These are phyloP conservation scores for Patella pellucida DNA, from an alignment of 2,888 invertebrate species.

Conservation along the genomic window DNA sequence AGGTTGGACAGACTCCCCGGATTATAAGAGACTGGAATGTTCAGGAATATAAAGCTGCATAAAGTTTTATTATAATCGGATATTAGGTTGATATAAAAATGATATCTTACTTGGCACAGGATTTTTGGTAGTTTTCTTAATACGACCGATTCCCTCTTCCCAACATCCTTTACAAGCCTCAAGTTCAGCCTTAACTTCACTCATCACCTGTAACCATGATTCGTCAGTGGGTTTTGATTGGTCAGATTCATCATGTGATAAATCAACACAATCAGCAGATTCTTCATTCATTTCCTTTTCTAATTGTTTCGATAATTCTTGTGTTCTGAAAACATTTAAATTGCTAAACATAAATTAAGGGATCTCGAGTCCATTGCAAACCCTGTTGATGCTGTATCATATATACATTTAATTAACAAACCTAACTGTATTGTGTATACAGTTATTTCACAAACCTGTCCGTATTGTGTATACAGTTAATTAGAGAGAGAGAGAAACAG, in stretches of 20 bases:
- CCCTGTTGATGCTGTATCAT: no score
- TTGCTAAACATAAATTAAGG: no score
- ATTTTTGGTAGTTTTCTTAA: slow-evolving; percentile 36
- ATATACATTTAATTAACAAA: no score
- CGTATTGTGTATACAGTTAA: no score
- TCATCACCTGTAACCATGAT: slow-evolving; percentile 33
- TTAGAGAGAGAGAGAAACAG: no score
- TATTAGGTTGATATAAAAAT: neutral
- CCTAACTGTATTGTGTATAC: no score
- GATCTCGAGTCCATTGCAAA: no score
- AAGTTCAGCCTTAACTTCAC: slow-evolving; percentile 56
- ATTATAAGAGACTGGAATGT: no score
- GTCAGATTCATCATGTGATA: neutral
- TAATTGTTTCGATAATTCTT: slow-evolving; percentile 34
- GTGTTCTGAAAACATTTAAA: slow-evolving; percentile 28
- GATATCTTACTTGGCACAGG: neutral
- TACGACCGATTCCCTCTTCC: slow-evolving; percentile 51
- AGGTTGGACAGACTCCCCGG: no score
- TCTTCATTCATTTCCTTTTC: slow-evolving; percentile 31
- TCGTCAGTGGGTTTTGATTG: slow-evolving; percentile 26
- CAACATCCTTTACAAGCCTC: slow-evolving; percentile 60
- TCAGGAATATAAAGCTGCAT: no score
- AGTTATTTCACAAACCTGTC: no score
- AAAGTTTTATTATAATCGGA: no score
- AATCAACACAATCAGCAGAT: neutral